Base-by-base conservation (phyloP, 2,888 invertebrate species). In the Andrena camellia region DNA sequence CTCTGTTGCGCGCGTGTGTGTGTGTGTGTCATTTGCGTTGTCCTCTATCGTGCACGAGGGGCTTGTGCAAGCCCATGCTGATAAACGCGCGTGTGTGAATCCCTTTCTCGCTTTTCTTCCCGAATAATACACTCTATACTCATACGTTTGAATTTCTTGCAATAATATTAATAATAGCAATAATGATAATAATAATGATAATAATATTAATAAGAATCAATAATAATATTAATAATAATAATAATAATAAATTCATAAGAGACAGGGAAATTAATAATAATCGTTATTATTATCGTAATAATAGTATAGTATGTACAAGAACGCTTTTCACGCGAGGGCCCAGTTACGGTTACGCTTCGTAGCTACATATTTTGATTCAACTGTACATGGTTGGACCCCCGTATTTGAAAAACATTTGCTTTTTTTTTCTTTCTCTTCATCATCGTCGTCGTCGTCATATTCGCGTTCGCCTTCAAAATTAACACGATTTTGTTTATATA, bases 231-330 rank as follows among this genome's bases (percentile, higher is more conserved):
- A 87, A 67, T 92, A 91, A 90, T 90, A 87, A 67, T 92, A 91
- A 90, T 90, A 90, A 90, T 91, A 91, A 92, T 93, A 91, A 92
- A 92, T 93, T 92, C 90, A 92, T 93, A 91, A 92, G 91, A 91
- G 92, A 92, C 92, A 93, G 91, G 91, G 92, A 93, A 93, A 92
- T 90, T 78, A 88, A 87, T 92, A 91, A 91, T 90, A 90, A 90
- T 91, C 88, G 89, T 91, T 86, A 89, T 90, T 88, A 90, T 88
- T 87, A 91, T 90, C 80, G 84, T 92, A 91, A 90, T 92, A 91
- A 91, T 92, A 92, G 90, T 91, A 90, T 89, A 92, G 88, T 93
- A 92, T 93, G 88, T 93, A 93, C 93, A 93, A 57, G 87, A 91
- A 91, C 88, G 86, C 84, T 92, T 92, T 88, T 88, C 87, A 88